Conservation (phyloP, 2,888 invertebrate species). For the Tortrix viridana region DNA sequence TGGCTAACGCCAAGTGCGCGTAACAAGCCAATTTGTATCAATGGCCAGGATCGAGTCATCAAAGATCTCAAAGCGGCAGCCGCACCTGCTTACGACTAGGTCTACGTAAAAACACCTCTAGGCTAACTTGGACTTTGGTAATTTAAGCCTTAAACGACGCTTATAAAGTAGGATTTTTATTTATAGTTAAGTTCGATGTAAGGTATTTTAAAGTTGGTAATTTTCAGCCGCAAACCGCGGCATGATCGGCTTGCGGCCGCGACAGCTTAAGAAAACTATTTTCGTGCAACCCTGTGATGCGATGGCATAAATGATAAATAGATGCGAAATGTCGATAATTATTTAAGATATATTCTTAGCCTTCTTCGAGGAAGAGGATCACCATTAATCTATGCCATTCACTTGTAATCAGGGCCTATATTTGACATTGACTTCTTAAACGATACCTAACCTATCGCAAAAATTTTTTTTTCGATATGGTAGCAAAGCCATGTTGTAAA, state of each 20-base stretch:
- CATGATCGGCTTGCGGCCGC: slow-evolving; percentile 62
- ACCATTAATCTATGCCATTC: no score
- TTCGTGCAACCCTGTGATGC: slow-evolving; percentile 41
- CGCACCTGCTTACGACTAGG: slow-evolving; percentile 73
- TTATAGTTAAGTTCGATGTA: slow-evolving; percentile 33
- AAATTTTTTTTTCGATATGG: no score
- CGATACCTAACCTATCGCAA: not conserved
- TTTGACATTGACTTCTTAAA: not conserved
- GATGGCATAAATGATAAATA: slow-evolving; percentile 18
- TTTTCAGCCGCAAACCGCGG: slow-evolving; percentile 74
- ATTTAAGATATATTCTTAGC: slow-evolving; percentile 1
- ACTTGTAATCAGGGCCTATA: no score
- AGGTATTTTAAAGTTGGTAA: slow-evolving; percentile 47
- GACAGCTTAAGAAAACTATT: slow-evolving; percentile 50
- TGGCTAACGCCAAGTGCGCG: slow-evolving; percentile 45
- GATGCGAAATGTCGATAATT: slow-evolving; percentile 21
- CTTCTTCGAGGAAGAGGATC: no score
- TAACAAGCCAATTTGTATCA: slow-evolving; percentile 76
- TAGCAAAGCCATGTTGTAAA: no score
- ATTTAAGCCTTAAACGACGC: slow-evolving; percentile 35
- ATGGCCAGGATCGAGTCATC: slow-evolving; percentile 65
- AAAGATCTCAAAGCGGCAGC: slow-evolving; percentile 69
- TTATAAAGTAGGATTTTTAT: slow-evolving; percentile 43
- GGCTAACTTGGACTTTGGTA: slow-evolving; percentile 33
- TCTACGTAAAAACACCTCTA: slow-evolving; percentile 62